These are phyloP conservation scores for Ophioderma brevispina DNA, from an alignment of 35 echinoderm and acorn worm genomes.

Conservation along the genomic window DNA sequence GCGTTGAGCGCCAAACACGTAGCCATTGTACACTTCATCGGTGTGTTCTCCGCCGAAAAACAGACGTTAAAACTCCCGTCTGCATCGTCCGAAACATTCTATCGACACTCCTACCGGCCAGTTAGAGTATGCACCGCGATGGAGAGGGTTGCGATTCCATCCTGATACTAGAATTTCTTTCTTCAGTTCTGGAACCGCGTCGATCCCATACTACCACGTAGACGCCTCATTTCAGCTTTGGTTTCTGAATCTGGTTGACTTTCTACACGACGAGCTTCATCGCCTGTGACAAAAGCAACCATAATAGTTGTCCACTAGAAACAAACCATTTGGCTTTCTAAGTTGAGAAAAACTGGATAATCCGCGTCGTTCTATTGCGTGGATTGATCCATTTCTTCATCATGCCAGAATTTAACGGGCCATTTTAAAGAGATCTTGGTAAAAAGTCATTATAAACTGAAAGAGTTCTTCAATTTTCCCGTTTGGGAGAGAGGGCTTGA, in stretches of 20 bases:
- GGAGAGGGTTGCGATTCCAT: constrained; percentile 29
- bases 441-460: constrained; percentile 45
- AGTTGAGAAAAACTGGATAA: constrained; percentile 41
- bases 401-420: constrained; percentile 31
- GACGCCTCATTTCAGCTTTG: constrained; percentile 1
- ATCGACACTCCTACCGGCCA: constrained; percentile 54
- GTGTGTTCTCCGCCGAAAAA: constrained; percentile 59
- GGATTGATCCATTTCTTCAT: constrained; percentile 45
- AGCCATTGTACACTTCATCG: constrained; percentile 29
- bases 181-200: not conserved
- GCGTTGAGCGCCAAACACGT: constrained; percentile 15
- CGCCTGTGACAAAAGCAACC: constrained; percentile 26
- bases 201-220: constrained; percentile 2
- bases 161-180: constrained; percentile 14
- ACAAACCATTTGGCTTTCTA: constrained; percentile 30
- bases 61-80: not conserved
- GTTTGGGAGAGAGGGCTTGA: constrained; percentile 22
- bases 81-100: constrained; percentile 35
- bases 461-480: constrained; percentile 52
- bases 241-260: constrained; percentile 14
- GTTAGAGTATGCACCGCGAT: constrained; percentile 48
- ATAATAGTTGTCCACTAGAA: constrained; percentile 3
- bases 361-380: constrained; percentile 30
- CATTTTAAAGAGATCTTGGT: constrained; percentile 54
- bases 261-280: constrained; percentile 38